These are phyloP conservation scores for Tiliqua scincoides DNA, from an alignment of 2,113 vertebrate species.

Conservation along the genomic window DNA sequence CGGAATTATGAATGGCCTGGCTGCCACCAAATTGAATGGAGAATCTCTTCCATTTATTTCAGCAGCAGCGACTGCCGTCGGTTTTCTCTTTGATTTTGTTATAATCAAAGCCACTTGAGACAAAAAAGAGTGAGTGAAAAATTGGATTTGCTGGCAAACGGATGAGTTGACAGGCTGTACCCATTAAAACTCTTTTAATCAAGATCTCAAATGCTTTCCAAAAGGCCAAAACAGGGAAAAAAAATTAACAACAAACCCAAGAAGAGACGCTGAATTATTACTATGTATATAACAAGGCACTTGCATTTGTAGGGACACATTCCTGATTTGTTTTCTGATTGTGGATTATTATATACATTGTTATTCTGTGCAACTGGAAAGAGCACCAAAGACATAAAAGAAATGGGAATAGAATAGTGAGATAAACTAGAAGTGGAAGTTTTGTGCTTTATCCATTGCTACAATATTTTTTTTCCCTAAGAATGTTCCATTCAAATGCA, in stretches of 20 bases:
- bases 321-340: constrained; percentile 4
- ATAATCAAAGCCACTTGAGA: constrained; percentile 52
- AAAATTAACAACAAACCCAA: constrained; percentile 40
- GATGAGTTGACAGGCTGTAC: constrained; percentile 49
- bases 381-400: not conserved
- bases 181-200: constrained; percentile 57
- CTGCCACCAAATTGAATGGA: not conserved
- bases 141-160: constrained; percentile 39
- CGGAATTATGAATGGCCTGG: constrained; percentile 34
- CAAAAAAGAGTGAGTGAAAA: not conserved
- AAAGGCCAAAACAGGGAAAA: constrained; percentile 19
- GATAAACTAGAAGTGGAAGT: constrained; percentile 6
- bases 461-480: not conserved
- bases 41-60: constrained; percentile 45
- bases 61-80: constrained; percentile 12
- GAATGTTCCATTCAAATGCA: not conserved
- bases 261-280: constrained; percentile 13
- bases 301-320: constrained; percentile 6
- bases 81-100: constrained; percentile 34
- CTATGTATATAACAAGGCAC: constrained; percentile 5
- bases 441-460: not conserved
- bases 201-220: constrained; percentile 52
- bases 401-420: constrained; percentile 4
- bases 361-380: constrained; percentile 33
- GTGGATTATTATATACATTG: not conserved